phyloP scores from a whole-genome alignment of 2,888 invertebrate species.

The Ptychoptera albimana region DNA sequence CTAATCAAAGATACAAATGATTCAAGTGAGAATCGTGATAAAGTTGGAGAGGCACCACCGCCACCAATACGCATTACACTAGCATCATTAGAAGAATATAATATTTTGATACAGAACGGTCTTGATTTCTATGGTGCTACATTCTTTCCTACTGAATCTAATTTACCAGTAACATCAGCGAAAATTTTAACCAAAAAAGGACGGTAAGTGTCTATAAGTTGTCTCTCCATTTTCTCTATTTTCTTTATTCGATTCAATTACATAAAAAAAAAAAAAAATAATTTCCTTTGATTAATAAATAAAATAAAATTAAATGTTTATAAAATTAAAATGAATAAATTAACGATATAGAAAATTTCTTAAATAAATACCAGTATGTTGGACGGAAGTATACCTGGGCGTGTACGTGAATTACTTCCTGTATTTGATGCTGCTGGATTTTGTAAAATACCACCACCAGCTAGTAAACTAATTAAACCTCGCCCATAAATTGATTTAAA shows the following conservation, averaged over 20 bases:
- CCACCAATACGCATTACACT: conserved; percentile 57
- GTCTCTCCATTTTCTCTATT: background rate
- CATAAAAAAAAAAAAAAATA: background rate
- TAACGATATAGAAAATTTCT: conserved; percentile 4
- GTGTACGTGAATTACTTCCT: conserved; percentile 57
- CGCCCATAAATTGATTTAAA: conserved; percentile 10
- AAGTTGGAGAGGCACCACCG: conserved; percentile 39
- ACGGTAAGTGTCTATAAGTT: conserved; percentile 17
- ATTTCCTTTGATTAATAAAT: background rate
- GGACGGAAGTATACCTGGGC: conserved; percentile 49
- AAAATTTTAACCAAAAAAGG: conserved; percentile 34
- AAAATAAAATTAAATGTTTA: background rate
- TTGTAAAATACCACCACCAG: conserved; percentile 64
- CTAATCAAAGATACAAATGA: conserved; percentile 32
- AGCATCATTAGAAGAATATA: conserved; percentile 60
- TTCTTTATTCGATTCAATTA: background rate
- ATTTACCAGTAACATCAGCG: conserved; percentile 45
- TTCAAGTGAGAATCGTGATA: conserved; percentile 20
- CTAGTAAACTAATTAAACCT: conserved; percentile 60
- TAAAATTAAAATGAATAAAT: background rate
- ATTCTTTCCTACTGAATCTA: conserved; percentile 70
- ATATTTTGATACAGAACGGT: conserved; percentile 64
- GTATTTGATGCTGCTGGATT: conserved; percentile 79
- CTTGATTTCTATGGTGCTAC: conserved; percentile 79
- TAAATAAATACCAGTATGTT: conserved; percentile 36